Evolutionary conservation across 2,888 invertebrate species (phyloP).

Genomic region (Microctonus hyperodae): DNA sequence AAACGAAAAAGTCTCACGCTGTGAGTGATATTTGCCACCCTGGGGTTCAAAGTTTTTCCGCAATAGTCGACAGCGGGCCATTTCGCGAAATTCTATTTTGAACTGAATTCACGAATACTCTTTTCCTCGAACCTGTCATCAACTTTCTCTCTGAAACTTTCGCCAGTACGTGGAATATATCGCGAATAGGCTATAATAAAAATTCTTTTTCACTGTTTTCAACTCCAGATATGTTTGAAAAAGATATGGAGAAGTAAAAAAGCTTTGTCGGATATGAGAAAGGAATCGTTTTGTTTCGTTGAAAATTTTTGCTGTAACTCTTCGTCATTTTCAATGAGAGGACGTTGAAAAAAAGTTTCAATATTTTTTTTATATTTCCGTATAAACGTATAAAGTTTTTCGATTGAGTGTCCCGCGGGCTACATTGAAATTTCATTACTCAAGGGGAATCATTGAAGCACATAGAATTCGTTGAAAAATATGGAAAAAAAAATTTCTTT

Average conservation of each 20-base stretch:
- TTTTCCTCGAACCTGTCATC: neutral
- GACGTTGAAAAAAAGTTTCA: neutral
- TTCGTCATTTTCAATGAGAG: neutral
- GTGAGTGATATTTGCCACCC: slow-evolving; percentile 2
- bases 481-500: neutral
- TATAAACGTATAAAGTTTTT: slow-evolving; percentile 19
- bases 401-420: slow-evolving; percentile 16
- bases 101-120: neutral
- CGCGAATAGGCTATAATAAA: slow-evolving; percentile 5
- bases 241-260: neutral
- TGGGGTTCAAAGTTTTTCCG: neutral
- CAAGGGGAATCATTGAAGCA: slow-evolving; percentile 27
- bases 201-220: neutral
- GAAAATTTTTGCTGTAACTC: neutral
- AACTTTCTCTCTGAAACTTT: neutral
- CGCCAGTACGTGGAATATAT: neutral
- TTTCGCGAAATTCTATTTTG: slow-evolving; percentile 1
- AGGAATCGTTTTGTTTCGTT: neutral
- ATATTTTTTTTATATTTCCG: slow-evolving; percentile 6
- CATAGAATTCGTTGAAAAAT: slow-evolving; percentile 21
- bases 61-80: neutral
- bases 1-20: neutral
- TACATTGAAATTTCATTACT: slow-evolving; percentile 29
- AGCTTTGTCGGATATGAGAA: neutral
- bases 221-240: neutral